phyloP scores from a whole-genome alignment of 2,888 invertebrate genomes.

The Folsomia candida region DNA sequence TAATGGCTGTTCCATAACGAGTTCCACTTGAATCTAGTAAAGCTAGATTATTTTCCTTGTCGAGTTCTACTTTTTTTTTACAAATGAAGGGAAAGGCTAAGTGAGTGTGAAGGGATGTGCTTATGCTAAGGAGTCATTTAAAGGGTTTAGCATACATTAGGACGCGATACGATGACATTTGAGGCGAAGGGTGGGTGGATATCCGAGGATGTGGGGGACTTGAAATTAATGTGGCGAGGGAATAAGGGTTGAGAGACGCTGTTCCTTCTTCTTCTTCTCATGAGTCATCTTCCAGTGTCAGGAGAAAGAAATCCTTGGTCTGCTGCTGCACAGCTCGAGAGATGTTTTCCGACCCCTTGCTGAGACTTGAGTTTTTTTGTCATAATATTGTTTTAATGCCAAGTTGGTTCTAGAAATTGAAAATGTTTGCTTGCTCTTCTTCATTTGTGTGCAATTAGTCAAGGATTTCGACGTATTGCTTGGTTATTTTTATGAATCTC shows the following conservation, averaged over 20 bases:
- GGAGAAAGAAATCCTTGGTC: no score
- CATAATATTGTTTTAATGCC: slow-evolving; percentile 15
- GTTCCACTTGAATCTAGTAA: no score
- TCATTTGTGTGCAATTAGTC: neutral
- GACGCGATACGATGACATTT: slow-evolving; percentile 7
- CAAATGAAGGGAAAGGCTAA: neutral
- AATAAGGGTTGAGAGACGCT: neutral
- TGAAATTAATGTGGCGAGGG: neutral
- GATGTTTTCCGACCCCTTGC: slow-evolving; percentile 11
- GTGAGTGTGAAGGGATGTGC: neutral
- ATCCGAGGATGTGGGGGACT: slow-evolving; percentile 1
- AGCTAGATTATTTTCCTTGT: no score
- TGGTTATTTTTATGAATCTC: no score
- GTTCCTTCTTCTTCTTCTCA: neutral
- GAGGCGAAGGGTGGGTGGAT: slow-evolving; percentile 5
- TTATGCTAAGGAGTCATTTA: slow-evolving; percentile 9
- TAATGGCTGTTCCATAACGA: no score
- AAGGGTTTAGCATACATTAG: slow-evolving; percentile 16
- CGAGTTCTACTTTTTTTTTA: no score
- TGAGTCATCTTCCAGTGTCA: no score
- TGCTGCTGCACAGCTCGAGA: neutral
- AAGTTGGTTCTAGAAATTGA: neutral
- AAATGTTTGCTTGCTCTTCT: neutral
- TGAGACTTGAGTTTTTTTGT: slow-evolving; percentile 14
- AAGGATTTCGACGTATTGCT: no score